Evolutionary conservation across 2,797 vertebrate species (phyloP).

Genomic region (Typhlichthys subterraneus): DNA sequence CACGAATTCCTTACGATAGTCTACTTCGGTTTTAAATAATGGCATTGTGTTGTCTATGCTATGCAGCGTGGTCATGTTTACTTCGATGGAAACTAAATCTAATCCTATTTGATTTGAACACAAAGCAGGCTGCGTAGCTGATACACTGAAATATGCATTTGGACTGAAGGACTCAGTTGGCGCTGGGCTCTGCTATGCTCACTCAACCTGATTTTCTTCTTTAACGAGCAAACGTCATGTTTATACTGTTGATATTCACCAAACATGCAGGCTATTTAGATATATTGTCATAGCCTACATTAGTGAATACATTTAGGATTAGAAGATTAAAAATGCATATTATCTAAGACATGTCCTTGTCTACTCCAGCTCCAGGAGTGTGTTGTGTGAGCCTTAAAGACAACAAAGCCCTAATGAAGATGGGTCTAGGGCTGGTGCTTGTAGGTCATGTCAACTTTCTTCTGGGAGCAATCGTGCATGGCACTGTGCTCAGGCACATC

Average conservation of each 20-base stretch:
- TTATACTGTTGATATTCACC: neutral
- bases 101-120: too few species aligned
- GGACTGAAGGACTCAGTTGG: too few species aligned
- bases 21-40: neutral
- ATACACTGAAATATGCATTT: too few species aligned
- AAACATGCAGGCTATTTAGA: too few species aligned
- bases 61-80: too few species aligned
- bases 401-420: slow-evolving; percentile 89
- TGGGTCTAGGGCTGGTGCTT: slow-evolving; percentile 88
- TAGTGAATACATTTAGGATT: neutral
- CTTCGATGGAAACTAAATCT: too few species aligned
- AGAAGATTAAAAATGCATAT: neutral
- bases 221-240: neutral
- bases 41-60: too few species aligned
- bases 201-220: slow-evolving; percentile 23
- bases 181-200: neutral
- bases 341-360: neutral
- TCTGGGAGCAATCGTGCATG: slow-evolving; percentile 80
- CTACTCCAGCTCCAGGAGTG: slow-evolving; percentile 69
- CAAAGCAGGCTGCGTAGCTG: too few species aligned
- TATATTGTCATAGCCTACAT: too few species aligned
- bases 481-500: slow-evolving; percentile 85
- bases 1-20: neutral
- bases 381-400: slow-evolving; percentile 81
- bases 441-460: slow-evolving; percentile 91